Evolutionary conservation across 2,888 invertebrate species (phyloP).

Genomic region (Erpobdella octoculata): DNA sequence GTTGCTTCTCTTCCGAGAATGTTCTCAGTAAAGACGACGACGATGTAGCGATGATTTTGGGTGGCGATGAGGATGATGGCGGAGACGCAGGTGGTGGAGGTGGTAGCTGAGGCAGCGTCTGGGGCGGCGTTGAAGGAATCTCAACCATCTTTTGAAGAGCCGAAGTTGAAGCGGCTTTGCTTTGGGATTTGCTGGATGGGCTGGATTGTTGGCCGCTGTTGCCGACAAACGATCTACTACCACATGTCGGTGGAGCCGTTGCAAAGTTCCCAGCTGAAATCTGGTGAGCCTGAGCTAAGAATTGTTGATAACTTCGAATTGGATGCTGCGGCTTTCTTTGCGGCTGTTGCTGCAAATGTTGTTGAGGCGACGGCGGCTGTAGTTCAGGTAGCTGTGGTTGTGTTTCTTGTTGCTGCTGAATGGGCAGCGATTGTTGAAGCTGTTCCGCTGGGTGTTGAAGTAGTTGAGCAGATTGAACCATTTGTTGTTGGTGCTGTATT

Average conservation of each 20-base stretch:
- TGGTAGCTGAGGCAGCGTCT: neutral
- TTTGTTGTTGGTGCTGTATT: neutral
- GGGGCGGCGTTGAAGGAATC: neutral
- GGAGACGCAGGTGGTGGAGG: neutral
- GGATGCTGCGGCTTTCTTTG: no score
- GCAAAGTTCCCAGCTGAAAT: no score
- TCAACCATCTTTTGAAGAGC: neutral
- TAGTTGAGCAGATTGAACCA: no score
- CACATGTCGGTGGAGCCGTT: no score
- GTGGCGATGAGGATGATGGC: neutral
- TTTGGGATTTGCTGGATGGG: neutral
- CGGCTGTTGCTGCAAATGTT: no score
- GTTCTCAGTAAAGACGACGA: neutral
- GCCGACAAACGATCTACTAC: no score
- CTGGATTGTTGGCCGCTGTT: no score
- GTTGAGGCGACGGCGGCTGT: neutral
- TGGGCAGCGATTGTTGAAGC: neutral
- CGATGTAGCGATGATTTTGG: neutral
- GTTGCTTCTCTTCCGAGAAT: neutral
- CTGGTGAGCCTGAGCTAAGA: no score
- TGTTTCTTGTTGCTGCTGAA: neutral
- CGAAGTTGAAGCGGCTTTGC: neutral
- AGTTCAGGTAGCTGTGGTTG: neutral
- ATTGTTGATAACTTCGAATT: no score
- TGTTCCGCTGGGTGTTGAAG: no score